Conservation (phyloP, 2,113 vertebrate genomes). For the Muntiacus reevesi region DNA sequence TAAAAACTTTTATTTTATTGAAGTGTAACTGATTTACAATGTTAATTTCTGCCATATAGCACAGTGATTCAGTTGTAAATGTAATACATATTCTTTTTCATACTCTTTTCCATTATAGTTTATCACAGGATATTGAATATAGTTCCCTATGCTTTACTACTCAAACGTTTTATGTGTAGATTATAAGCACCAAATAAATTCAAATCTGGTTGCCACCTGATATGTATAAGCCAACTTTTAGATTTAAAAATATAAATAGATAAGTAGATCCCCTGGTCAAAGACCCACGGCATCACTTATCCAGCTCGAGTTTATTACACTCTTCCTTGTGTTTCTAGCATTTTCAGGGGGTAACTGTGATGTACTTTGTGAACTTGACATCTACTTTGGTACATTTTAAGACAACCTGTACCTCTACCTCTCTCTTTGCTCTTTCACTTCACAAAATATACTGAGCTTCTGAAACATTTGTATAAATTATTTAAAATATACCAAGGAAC, state of each 20-base stretch:
- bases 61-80: not conserved
- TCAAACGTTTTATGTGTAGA: not conserved
- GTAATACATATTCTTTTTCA: not conserved
- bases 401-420: not conserved
- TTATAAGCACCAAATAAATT: slow-evolving; percentile 35
- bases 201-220: not conserved
- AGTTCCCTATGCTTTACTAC: not conserved
- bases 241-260: slow-evolving; percentile 5
- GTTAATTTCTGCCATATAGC: not conserved
- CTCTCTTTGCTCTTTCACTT: not conserved
- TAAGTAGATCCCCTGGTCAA: slow-evolving; percentile 24
- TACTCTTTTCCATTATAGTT: not conserved
- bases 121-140: not conserved
- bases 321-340: not conserved
- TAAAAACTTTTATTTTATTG: not conserved
- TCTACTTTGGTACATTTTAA: not conserved
- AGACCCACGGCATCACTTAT: not conserved
- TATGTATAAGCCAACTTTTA: not conserved
- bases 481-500: not conserved
- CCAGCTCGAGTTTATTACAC: not conserved
- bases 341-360: not conserved
- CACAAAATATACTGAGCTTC: slow-evolving; percentile 3
- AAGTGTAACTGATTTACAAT: not conserved
- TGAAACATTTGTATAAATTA: slow-evolving; percentile 28
- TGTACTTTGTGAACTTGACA: not conserved